Conservation (phyloP, 2,113 vertebrate species). For the Nannospalax galili region DNA sequence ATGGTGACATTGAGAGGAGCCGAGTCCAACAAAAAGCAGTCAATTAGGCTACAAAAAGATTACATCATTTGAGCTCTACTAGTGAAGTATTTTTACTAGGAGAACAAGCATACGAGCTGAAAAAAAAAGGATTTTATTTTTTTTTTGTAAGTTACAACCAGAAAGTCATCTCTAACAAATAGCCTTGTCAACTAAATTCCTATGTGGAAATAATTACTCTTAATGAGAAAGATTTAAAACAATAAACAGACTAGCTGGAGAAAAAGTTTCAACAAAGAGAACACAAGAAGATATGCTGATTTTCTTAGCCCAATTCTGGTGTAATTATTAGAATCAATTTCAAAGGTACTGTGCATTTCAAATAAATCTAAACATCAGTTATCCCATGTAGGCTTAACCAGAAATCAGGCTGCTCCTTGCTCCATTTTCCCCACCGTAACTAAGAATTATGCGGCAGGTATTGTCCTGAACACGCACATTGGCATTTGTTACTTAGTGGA, state of each 20-base stretch:
- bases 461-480: no score
- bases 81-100: constrained; percentile 9
- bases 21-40: constrained; percentile 93
- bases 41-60: constrained; percentile 89
- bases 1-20: constrained; percentile 93
- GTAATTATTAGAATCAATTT: background rate
- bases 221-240: background rate
- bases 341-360: constrained; percentile 16
- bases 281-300: background rate
- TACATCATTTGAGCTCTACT: background rate
- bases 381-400: no score
- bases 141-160: background rate
- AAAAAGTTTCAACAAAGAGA: background rate
- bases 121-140: background rate
- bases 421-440: no score
- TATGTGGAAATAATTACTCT: constrained; percentile 28
- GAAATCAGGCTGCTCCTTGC: no score
- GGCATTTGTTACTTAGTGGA: no score
- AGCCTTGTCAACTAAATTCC: background rate
- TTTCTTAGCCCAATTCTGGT: background rate
- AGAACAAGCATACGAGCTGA: background rate
- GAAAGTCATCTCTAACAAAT: constrained; percentile 19
- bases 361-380: background rate
- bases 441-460: background rate
- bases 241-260: background rate